Evolutionary conservation across 2,888 invertebrate species (phyloP).

Genomic region (Drosophila subquinaria): DNA sequence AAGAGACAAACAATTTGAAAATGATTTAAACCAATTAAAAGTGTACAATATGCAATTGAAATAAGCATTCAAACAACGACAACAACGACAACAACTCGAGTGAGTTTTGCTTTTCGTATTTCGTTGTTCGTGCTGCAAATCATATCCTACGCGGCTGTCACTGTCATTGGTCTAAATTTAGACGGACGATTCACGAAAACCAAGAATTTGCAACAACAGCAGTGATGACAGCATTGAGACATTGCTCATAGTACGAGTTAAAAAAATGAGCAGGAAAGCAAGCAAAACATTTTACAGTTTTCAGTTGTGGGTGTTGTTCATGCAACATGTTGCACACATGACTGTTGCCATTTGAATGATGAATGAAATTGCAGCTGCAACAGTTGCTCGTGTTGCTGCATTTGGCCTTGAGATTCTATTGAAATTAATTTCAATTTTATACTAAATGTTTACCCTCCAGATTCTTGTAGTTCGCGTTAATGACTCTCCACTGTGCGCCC

Average conservation of each 20-base stretch:
- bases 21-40: slow-evolving; percentile 79
- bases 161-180: slow-evolving; percentile 67
- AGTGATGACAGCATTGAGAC: slow-evolving; percentile 21
- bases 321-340: slow-evolving; percentile 47
- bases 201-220: slow-evolving; percentile 54
- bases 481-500: slow-evolving; percentile 82
- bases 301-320: slow-evolving; percentile 21
- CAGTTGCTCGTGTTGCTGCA: not conserved
- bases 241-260: slow-evolving; percentile 17
- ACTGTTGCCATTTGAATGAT: slow-evolving; percentile 20
- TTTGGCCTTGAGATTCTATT: slow-evolving; percentile 7
- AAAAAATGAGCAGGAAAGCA: not conserved
- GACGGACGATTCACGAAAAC: slow-evolving; percentile 54
- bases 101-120: not conserved
- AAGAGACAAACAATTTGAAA: slow-evolving; percentile 69
- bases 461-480: slow-evolving; percentile 82
- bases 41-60: slow-evolving; percentile 29
- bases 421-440: not conserved
- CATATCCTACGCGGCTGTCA: slow-evolving; percentile 65
- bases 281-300: slow-evolving; percentile 8
- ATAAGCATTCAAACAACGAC: not conserved
- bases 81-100: slow-evolving; percentile 4
- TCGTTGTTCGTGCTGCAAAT: slow-evolving; percentile 56
- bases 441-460: slow-evolving; percentile 77
- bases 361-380: slow-evolving; percentile 26